Percentiles rank a stretch among this genome's conserved stretches.
Conservation (phyloP, 2,113 vertebrate species). For the Ctenomys sociabilis region DNA sequence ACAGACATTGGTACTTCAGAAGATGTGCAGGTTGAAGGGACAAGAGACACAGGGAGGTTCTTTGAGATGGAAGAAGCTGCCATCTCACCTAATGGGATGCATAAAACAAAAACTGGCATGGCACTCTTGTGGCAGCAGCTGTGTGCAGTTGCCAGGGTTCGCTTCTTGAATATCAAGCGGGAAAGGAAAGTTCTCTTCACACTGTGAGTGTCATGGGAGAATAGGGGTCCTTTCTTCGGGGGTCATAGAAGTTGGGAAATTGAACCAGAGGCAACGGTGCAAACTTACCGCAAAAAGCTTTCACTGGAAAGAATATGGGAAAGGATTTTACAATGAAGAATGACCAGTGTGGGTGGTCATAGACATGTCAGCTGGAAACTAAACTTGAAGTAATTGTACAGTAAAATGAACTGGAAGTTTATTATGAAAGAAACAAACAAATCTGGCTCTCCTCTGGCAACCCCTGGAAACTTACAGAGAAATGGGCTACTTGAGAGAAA, state of each 20-base stretch:
- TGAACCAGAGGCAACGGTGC: neutral
- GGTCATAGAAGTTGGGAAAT: neutral
- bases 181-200: slow-evolving; percentile 86
- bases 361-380: neutral
- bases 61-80: slow-evolving; percentile 86
- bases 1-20: slow-evolving; percentile 86
- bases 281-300: neutral
- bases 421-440: neutral
- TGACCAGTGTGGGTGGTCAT: neutral
- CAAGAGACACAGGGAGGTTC: slow-evolving; percentile 65
- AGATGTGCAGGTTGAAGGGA: slow-evolving; percentile 82
- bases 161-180: slow-evolving; percentile 88
- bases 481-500: neutral
- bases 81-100: slow-evolving; percentile 78
- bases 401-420: neutral
- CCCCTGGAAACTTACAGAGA: neutral
- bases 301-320: neutral
- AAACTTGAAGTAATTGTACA: neutral
- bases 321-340: neutral
- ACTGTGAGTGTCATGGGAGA: slow-evolving; percentile 62
- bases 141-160: slow-evolving; percentile 88
- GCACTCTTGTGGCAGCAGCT: slow-evolving; percentile 93
- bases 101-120: slow-evolving; percentile 77
- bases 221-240: neutral
- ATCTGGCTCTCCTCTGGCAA: neutral